Base-by-base conservation (phyloP, 1,140 invertebrate species). In the Coelopa frigida region DNA sequence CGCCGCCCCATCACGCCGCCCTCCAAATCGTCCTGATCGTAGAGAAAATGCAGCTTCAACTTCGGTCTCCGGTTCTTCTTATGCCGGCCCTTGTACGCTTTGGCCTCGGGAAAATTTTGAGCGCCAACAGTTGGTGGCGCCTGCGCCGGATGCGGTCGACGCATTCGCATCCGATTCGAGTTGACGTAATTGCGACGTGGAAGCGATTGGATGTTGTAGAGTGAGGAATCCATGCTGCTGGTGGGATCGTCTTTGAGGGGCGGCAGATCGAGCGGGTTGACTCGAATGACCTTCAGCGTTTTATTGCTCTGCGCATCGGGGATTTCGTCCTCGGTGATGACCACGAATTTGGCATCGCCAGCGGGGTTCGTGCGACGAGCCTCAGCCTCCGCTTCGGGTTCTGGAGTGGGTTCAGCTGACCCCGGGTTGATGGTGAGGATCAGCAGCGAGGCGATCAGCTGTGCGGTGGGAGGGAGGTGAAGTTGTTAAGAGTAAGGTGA, bases 211-310 rank as follows among this genome's bases (percentile, higher is more conserved):
- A 66, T 53, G 5, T 66, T 61, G 29, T 61, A 59, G 2, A 66
- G 48, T 12, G 57, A 54, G n/a, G 63, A 66, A 48, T 66, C 65
- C 49, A 52, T 54, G 26, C 22, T 59, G 21, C 50, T 50, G 1
- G 54, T 52, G 26, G 47, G 53, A 48, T 66, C 63, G 35, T 57
- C 43, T 5, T 55, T 56, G 1, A 51, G 23, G 18, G 55, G 22
- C 0, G 63, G 63, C 33, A 66, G 26, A 5, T 66, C 63, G 5
- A 59, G 40, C 4, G 62, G 56, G 43, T 52, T 64, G 3, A 66
- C 63, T 2, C 62, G 51, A 32, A 66, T 66, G 10, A 66, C 62
- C 51, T 66, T 66, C 17, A 66, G 62, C 5, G 52, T 53, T n/a
- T 55, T 40, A 20, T 63, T 66, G 27, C 56, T 59, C 4, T 63